Percentiles rank a stretch among this genome's conserved stretches.
Conservation (phyloP, 2,888 invertebrate species). For the Clitarchus hookeri region DNA sequence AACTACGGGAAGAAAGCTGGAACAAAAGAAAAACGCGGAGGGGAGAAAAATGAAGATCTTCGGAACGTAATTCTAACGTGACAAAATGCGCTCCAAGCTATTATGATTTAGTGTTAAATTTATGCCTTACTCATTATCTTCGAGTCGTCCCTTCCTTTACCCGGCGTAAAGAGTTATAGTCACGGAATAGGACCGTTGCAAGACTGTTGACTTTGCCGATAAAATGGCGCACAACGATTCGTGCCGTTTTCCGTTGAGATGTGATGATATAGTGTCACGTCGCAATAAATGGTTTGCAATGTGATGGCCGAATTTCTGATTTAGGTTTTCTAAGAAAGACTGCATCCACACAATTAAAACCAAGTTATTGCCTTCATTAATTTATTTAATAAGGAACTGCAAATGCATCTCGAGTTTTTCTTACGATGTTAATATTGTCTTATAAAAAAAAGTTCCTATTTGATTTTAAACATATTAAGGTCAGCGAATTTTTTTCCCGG, state of each 20-base stretch:
- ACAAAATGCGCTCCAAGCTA: constrained; percentile 18
- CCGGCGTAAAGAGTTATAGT: background rate
- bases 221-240: background rate
- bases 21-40: background rate
- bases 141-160: background rate
- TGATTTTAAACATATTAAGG: too few relatives aligned
- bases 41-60: background rate
- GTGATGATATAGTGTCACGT: too few relatives aligned
- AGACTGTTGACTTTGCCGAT: constrained; percentile 7
- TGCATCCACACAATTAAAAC: too few relatives aligned
- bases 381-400: too few relatives aligned
- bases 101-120: constrained; percentile 27
- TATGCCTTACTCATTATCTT: constrained; percentile 18
- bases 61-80: constrained; percentile 23
- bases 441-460: too few relatives aligned
- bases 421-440: too few relatives aligned
- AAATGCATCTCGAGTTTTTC: too few relatives aligned
- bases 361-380: too few relatives aligned
- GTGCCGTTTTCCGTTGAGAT: background rate
- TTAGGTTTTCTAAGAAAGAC: too few relatives aligned
- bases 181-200: background rate
- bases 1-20: background rate
- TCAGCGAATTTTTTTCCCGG: too few relatives aligned
- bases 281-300: too few relatives aligned
- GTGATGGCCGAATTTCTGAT: too few relatives aligned